Evolutionary conservation across 2,888 invertebrate genomes (phyloP).

Genomic region (Euphydryas editha): DNA sequence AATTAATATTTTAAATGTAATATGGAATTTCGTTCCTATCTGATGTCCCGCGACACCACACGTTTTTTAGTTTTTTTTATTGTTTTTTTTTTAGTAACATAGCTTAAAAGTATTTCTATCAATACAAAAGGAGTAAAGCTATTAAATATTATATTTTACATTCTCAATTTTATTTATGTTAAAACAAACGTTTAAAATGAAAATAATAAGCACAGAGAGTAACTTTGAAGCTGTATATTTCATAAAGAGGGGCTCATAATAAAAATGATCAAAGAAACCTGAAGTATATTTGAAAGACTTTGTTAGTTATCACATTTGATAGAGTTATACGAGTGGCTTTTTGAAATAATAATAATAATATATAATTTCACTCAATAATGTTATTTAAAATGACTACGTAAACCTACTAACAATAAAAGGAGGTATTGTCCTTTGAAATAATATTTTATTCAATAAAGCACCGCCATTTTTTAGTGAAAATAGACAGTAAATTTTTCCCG

Average conservation of each 20-base stretch:
- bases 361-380: too few species aligned
- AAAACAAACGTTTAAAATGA: background rate
- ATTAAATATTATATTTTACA: background rate
- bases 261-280: background rate
- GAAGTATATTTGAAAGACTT: background rate
- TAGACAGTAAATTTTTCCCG: background rate
- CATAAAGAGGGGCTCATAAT: background rate
- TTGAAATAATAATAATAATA: too few species aligned
- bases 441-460: background rate
- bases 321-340: background rate
- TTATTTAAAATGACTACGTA: too few species aligned
- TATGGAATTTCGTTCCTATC: too few species aligned
- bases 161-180: background rate
- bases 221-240: background rate
- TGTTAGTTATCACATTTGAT: background rate
- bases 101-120: too few species aligned
- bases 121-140: background rate
- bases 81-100: too few species aligned
- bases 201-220: background rate
- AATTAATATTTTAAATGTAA: too few species aligned
- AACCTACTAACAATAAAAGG: too few species aligned
- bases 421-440: too few species aligned
- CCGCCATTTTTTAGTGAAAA: background rate
- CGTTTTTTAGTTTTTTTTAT: too few species aligned
- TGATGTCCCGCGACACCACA: too few species aligned